A percentile compares a stretch with the other conserved stretches of the same genome.
These are phyloP conservation scores for Scrobipalpa costella DNA, from an alignment of 2,888 invertebrate genomes.

Conservation along the genomic window DNA sequence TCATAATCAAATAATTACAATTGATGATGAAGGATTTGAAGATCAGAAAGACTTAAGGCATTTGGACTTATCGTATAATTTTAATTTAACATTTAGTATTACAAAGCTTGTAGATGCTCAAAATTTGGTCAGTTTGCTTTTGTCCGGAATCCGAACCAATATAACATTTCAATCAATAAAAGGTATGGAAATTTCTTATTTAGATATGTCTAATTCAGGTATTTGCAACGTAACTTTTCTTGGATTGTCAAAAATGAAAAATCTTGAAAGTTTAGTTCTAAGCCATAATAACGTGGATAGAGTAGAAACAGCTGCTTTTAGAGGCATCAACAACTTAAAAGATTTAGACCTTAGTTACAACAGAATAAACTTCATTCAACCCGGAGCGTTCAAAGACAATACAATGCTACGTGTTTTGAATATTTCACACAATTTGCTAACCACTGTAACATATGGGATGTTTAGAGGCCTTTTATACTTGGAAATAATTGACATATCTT, in stretches of 20 bases:
- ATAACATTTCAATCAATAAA: constrained; percentile 41
- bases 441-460: constrained; percentile 53
- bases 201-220: constrained; percentile 47
- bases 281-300: constrained; percentile 30
- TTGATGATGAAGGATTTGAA: constrained; percentile 43
- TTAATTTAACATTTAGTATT: constrained; percentile 43
- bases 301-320: constrained; percentile 10
- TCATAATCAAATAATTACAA: constrained; percentile 45
- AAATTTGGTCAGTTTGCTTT: constrained; percentile 42
- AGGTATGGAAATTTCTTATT: constrained; percentile 37
- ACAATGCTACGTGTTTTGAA: constrained; percentile 47
- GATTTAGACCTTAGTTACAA: constrained; percentile 59
- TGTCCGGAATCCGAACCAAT: constrained; percentile 48
- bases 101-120: constrained; percentile 37
- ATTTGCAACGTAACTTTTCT: constrained; percentile 47
- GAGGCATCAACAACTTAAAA: constrained; percentile 31
- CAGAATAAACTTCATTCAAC: constrained; percentile 54
- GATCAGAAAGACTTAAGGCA: constrained; percentile 42
- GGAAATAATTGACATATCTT: constrained; percentile 56
- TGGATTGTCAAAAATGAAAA: constrained; percentile 41
- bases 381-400: constrained; percentile 58
- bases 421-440: constrained; percentile 58
- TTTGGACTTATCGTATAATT: constrained; percentile 60
- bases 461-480: constrained; percentile 54
- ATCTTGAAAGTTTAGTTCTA: constrained; percentile 44